Evolutionary conservation across 2,888 invertebrate genomes (phyloP).

Genomic region (Patella pellucida): DNA sequence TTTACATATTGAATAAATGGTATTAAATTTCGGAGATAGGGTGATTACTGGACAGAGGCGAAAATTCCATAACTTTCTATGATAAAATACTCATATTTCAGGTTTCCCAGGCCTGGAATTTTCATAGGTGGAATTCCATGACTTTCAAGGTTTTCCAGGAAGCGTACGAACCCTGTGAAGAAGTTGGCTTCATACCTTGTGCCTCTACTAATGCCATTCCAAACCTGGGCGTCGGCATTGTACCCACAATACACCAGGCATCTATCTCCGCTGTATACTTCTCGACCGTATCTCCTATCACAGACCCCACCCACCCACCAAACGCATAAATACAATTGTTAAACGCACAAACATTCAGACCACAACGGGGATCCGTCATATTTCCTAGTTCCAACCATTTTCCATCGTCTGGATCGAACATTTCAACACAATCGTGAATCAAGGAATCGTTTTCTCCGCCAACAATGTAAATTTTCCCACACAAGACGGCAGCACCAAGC

Average conservation of each 20-base stretch:
- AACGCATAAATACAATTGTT: conserved; percentile 88
- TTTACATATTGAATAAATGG: too few relatives aligned
- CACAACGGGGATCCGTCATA: conserved; percentile 77
- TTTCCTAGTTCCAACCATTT: conserved; percentile 76
- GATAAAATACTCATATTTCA: too few relatives aligned
- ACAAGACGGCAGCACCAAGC: conserved; percentile 87
- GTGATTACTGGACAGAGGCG: too few relatives aligned
- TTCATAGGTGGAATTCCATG: too few relatives aligned
- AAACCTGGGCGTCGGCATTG: conserved; percentile 87
- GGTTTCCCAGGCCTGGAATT: too few relatives aligned
- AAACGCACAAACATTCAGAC: conserved; percentile 88
- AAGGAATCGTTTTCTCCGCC: conserved; percentile 90
- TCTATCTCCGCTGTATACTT: conserved; percentile 85
- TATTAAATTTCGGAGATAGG: too few relatives aligned
- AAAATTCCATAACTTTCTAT: too few relatives aligned
- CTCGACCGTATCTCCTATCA: conserved; percentile 90
- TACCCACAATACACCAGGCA: conserved; percentile 83
- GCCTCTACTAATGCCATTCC: conserved; percentile 92
- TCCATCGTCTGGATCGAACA: conserved; percentile 62
- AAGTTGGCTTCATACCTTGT: conserved; percentile 75
- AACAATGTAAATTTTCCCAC: conserved; percentile 89
- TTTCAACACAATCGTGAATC: conserved; percentile 76
- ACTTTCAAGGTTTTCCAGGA: too few relatives aligned
- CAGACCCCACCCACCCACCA: conserved; percentile 94
- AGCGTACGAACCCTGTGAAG: too few relatives aligned